Base-by-base conservation (phyloP, 2,888 invertebrate genomes). In the Acronicta leporina region DNA sequence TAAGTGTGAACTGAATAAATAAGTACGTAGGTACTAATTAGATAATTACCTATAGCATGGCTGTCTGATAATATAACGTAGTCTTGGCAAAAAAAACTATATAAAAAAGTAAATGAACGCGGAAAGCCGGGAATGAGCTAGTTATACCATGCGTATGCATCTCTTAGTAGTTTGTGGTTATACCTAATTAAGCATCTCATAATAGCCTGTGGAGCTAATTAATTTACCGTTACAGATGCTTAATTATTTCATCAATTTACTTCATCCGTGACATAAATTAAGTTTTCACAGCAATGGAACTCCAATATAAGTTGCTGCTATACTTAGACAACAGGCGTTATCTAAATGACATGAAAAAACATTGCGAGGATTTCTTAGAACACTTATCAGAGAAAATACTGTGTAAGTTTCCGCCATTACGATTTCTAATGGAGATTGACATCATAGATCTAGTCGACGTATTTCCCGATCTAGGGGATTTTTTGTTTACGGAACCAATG, bases 291-390 rank as follows among this genome's bases (percentile, higher is more conserved):
- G 73, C 56, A 78, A 91, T 91, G 88, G 86, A 92, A 61, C 55
- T 84, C 16, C 78, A 81, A 43, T 85, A 83, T 57, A 77, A 88
- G 60, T 78, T 93, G 63, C 84, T 93, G 85, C 82, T 92, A 62
- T 94, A 91, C 72, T 84, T 94, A 27, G 92, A 93, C 49, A 85
- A 71, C 79, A 89, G 84, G 83, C 80, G 82, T 59, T 75, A 83
- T 63, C 76, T 93, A 63, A 25, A 42, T 6, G 70, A 83, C 5
- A 92, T 94, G 87, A 85, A 85, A 79, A 75, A 67, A 33, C 65
- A 71, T 13, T 90, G 91, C 66, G 77, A 83, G 65, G 63, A 72
- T 51, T 94, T 89, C 68, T 61, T 88, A 56, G 73, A 84, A 60
- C 72, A 83, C 65, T 63, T 89, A 41, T 77, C 81, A 53, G 86